phyloP scores from a whole-genome alignment of 2,888 invertebrate species.

The Eulithis testata region DNA sequence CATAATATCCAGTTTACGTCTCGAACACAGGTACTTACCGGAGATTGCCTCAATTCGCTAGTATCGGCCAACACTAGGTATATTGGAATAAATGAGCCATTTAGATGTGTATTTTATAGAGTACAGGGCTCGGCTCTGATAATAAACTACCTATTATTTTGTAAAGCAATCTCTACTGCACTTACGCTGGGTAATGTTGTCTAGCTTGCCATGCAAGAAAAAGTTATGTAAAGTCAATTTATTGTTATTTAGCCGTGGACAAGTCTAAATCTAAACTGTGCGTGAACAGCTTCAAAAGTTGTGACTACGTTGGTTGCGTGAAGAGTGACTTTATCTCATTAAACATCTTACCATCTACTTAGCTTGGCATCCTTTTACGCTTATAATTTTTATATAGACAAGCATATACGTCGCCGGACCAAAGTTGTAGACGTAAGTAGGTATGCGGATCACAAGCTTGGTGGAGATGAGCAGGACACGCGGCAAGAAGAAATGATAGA shows the following conservation, averaged over 20 bases:
- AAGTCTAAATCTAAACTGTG: no score
- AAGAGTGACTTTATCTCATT: slow-evolving; percentile 3
- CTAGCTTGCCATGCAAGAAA: slow-evolving; percentile 2
- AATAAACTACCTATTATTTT: slow-evolving; percentile 2
- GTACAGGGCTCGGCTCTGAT: slow-evolving; percentile 14
- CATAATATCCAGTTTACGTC: slow-evolving; percentile 18
- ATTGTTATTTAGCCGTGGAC: no score
- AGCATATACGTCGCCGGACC: no score
- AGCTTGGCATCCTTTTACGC: no score
- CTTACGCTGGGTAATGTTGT: background rate
- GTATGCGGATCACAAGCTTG: no score
- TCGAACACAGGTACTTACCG: slow-evolving; percentile 2
- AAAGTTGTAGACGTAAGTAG: no score
- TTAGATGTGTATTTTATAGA: slow-evolving; percentile 25
- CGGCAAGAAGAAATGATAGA: no score
- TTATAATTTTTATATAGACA: slow-evolving; percentile 1
- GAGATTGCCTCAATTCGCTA: slow-evolving; percentile 22
- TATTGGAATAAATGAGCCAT: slow-evolving; percentile 19
- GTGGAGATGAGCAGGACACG: no score
- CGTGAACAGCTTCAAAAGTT: no score
- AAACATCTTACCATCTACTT: no score
- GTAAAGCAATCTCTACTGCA: background rate
- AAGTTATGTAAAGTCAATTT: background rate
- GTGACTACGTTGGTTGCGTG: background rate
- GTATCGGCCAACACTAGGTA: slow-evolving; percentile 10